Evolutionary conservation across 2,797 vertebrate genomes (phyloP).

Genomic region (Acanthiza pusilla): DNA sequence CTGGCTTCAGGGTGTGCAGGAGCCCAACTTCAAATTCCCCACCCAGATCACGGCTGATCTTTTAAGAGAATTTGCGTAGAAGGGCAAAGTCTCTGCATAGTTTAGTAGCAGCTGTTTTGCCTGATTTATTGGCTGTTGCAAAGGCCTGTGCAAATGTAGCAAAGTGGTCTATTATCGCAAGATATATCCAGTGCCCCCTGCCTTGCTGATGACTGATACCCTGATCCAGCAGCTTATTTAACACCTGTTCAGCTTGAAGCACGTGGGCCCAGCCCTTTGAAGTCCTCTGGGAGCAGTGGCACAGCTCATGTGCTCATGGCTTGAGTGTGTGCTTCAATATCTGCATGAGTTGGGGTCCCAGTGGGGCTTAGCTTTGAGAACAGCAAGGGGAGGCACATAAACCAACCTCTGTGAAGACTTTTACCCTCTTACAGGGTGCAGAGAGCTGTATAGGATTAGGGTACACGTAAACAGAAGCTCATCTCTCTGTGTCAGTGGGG

Average conservation of each 20-base stretch:
- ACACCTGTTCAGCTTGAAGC: constrained; percentile 55
- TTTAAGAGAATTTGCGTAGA: neutral
- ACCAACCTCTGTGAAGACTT: neutral
- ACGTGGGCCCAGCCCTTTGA: constrained; percentile 18
- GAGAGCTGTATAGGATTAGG: neutral
- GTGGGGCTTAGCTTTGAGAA: neutral
- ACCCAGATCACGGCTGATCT: neutral
- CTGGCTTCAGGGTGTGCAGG: neutral
- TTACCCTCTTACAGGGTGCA: neutral
- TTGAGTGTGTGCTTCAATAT: neutral
- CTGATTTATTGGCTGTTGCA: constrained; percentile 65
- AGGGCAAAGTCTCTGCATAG: constrained; percentile 25
- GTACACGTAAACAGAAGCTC: neutral
- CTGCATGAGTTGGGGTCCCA: neutral
- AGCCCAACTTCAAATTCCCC: neutral
- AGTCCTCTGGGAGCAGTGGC: constrained; percentile 31
- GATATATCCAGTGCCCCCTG: constrained; percentile 52
- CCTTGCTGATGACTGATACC: constrained; percentile 40
- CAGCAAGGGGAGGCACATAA: neutral
- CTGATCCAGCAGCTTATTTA: constrained; percentile 50
- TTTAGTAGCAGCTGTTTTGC: constrained; percentile 60
- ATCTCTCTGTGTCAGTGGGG: neutral
- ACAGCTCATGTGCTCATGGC: neutral
- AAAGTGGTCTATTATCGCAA: constrained; percentile 49
- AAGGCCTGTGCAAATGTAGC: constrained; percentile 60